Evolutionary conservation across 2,113 vertebrate species (phyloP).

Genomic region (Myanophis thanlyinensis): DNA sequence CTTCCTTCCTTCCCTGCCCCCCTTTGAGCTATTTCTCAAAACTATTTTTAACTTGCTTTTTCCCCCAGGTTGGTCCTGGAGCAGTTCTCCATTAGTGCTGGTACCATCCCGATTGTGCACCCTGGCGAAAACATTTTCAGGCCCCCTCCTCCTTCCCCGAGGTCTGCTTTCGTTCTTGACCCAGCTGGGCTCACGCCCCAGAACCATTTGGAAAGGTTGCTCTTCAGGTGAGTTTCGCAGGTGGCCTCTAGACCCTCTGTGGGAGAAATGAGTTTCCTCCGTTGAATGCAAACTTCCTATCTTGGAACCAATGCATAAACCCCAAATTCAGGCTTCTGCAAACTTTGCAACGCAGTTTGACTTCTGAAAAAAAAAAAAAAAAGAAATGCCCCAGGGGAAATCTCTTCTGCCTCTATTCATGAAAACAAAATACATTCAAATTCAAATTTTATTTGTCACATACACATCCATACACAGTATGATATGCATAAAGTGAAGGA

Average conservation of each 20-base stretch:
- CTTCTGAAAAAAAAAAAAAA: neutral
- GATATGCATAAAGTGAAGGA: too few relatives aligned
- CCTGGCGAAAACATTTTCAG: slow-evolving; percentile 51
- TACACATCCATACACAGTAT: too few relatives aligned
- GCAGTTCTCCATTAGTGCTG: slow-evolving; percentile 20
- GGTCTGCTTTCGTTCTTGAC: slow-evolving; percentile 30
- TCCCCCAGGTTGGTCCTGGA: slow-evolving; percentile 48
- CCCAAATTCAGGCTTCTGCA: neutral
- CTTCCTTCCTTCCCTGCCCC: neutral
- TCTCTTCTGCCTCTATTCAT: neutral
- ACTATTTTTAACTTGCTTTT: neutral
- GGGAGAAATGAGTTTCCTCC: neutral
- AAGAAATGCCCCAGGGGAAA: neutral
- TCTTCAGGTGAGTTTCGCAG: slow-evolving; percentile 39
- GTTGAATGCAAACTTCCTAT: neutral
- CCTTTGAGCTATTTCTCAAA: neutral
- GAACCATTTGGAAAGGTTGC: slow-evolving; percentile 45
- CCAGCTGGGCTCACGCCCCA: slow-evolving; percentile 31
- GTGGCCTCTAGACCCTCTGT: too few relatives aligned
- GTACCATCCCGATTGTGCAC: slow-evolving; percentile 38
- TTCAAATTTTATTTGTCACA: too few relatives aligned
- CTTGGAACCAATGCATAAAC: neutral
- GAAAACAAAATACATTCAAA: neutral
- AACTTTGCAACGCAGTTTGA: neutral
- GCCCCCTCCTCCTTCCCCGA: neutral